Conservation (phyloP, 2,797 vertebrate species). For the Ctenochaetus hawaiiensis region DNA sequence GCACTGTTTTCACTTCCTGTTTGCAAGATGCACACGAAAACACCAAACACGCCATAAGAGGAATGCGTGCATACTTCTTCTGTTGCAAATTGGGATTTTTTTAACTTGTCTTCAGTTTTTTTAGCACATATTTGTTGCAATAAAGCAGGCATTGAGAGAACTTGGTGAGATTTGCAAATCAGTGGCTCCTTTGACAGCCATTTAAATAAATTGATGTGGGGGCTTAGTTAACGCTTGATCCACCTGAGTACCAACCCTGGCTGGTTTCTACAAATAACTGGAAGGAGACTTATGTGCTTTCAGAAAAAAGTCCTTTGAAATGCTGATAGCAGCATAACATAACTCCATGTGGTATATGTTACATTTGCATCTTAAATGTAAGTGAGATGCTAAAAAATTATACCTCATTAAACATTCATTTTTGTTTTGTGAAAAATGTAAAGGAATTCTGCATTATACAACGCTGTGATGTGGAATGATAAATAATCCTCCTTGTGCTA, state of each 20-base stretch:
- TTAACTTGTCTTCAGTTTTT: conserved; percentile 35
- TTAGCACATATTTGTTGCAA: conserved; percentile 39
- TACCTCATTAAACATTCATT: not conserved
- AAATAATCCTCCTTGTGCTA: too few relatives aligned
- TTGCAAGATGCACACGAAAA: conserved; percentile 45
- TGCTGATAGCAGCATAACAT: not conserved
- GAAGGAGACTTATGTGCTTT: not conserved
- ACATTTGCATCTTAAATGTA: not conserved
- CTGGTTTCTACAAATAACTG: not conserved
- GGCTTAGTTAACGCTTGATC: not conserved
- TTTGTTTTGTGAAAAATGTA: too few relatives aligned
- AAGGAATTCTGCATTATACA: too few relatives aligned
- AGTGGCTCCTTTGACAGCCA: conserved; percentile 22
- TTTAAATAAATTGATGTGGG: conserved; percentile 3
- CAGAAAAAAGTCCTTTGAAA: not conserved
- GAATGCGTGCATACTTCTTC: conserved; percentile 18
- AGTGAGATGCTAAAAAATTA: not conserved
- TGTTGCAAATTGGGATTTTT: conserved; percentile 44
- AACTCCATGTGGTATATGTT: not conserved
- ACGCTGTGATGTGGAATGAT: too few relatives aligned
- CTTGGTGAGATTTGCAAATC: not conserved
- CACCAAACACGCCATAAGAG: conserved; percentile 23
- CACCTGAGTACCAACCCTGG: not conserved
- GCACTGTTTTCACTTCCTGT: conserved; percentile 76
- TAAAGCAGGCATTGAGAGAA: conserved; percentile 28